Conservation (phyloP, 2,113 vertebrate species). For the Nannobrachium achirus region DNA sequence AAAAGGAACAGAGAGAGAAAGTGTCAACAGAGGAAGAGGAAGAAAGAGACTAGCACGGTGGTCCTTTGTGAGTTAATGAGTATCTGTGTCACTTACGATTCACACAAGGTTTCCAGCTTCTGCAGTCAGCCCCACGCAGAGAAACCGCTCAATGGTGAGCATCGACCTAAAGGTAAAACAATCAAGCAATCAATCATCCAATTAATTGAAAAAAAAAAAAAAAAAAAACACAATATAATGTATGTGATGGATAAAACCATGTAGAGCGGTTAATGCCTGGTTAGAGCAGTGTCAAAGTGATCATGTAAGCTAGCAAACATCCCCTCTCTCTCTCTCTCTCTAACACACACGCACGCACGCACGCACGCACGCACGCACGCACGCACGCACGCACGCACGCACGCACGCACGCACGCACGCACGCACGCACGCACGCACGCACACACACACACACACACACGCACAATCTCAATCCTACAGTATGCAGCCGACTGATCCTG, state of each 20-base stretch:
- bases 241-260: not conserved
- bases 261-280: not conserved
- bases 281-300: not conserved
- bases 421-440: slow-evolving; percentile 1
- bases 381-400: not conserved
- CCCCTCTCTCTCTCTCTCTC: too few relatives aligned
- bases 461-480: slow-evolving; percentile 46
- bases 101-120: slow-evolving; percentile 20
- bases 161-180: too few relatives aligned
- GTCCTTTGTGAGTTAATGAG: slow-evolving; percentile 30
- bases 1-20: not conserved
- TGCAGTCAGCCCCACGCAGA: slow-evolving; percentile 9
- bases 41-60: slow-evolving; percentile 46
- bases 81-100: slow-evolving; percentile 16
- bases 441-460: slow-evolving; percentile 10
- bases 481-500: slow-evolving; percentile 39
- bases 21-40: slow-evolving; percentile 1
- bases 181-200: too few relatives aligned
- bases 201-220: slow-evolving; percentile 1
- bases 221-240: too few relatives aligned
- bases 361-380: slow-evolving; percentile 7
- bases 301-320: slow-evolving; percentile 16
- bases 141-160: not conserved
- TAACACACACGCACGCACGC: not conserved
- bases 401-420: slow-evolving; percentile 17